Conservation (phyloP, 2,888 invertebrate genomes). For the Erannis defoliaria region DNA sequence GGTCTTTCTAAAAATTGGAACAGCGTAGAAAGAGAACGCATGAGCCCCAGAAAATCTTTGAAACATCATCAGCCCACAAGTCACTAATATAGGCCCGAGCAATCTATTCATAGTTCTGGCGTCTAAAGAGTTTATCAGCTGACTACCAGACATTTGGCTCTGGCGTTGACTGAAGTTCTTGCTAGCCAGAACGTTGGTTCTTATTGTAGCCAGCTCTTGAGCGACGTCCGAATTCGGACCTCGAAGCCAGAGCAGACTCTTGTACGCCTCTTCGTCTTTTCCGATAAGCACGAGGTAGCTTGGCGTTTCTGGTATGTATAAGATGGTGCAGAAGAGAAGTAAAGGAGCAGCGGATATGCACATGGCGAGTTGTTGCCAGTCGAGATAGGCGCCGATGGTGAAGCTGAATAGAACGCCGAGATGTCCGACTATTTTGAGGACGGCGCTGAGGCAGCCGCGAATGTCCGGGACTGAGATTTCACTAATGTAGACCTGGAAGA, state of each 20-base stretch:
- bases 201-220: constrained; percentile 90
- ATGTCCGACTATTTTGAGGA: constrained; percentile 94
- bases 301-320: constrained; percentile 96
- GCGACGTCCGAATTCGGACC: constrained; percentile 93
- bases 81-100: constrained; percentile 92
- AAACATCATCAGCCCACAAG: constrained; percentile 95
- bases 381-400: constrained; percentile 92
- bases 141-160: constrained; percentile 68
- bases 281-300: constrained; percentile 93
- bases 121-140: constrained; percentile 75
- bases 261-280: constrained; percentile 88
- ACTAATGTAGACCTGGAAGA: constrained; percentile 93
- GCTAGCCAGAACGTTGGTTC: constrained; percentile 88
- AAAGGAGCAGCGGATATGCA: constrained; percentile 93
- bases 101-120: constrained; percentile 80
- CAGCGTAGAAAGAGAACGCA: constrained; percentile 94
- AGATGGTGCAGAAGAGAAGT: constrained; percentile 91
- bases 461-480: constrained; percentile 96
- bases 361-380: constrained; percentile 94
- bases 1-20: constrained; percentile 94
- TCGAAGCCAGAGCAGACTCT: constrained; percentile 93
- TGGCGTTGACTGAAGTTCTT: constrained; percentile 82
- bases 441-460: constrained; percentile 94
- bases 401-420: constrained; percentile 94
- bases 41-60: constrained; percentile 94